Evolutionary conservation across 2,113 vertebrate genomes (phyloP).

Genomic region (Lanius ludovicianus): DNA sequence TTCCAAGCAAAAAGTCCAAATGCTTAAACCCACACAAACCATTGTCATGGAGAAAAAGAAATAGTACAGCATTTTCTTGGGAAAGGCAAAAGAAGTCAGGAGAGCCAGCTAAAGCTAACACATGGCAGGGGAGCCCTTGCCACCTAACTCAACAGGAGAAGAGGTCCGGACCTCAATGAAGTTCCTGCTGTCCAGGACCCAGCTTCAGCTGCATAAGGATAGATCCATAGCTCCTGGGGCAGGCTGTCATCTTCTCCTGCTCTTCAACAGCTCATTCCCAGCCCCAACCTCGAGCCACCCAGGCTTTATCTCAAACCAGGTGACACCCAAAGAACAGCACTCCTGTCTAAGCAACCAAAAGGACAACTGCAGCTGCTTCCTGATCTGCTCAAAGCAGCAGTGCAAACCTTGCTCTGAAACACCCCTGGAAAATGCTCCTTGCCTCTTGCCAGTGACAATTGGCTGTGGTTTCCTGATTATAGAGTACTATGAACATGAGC

Average conservation of each 20-base stretch:
- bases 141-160: neutral
- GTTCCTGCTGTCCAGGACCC: neutral
- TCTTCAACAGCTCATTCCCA: neutral
- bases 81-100: neutral
- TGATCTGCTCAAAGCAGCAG: neutral
- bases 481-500: accelerated
- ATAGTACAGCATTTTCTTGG: neutral
- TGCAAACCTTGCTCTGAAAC: neutral
- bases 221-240: neutral
- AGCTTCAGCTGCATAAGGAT: neutral
- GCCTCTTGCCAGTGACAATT: neutral
- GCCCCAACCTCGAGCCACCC: neutral
- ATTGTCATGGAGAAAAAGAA: neutral
- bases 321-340: neutral
- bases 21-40: neutral
- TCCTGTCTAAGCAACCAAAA: neutral
- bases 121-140: neutral
- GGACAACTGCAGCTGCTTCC: neutral
- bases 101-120: neutral
- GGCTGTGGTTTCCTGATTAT: neutral
- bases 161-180: neutral
- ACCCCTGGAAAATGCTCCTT: neutral
- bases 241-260: neutral
- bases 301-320: neutral
- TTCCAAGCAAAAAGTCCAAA: neutral